Base-by-base conservation (phyloP, 2,797 vertebrate genomes). In the Hylomyscus alleni region DNA sequence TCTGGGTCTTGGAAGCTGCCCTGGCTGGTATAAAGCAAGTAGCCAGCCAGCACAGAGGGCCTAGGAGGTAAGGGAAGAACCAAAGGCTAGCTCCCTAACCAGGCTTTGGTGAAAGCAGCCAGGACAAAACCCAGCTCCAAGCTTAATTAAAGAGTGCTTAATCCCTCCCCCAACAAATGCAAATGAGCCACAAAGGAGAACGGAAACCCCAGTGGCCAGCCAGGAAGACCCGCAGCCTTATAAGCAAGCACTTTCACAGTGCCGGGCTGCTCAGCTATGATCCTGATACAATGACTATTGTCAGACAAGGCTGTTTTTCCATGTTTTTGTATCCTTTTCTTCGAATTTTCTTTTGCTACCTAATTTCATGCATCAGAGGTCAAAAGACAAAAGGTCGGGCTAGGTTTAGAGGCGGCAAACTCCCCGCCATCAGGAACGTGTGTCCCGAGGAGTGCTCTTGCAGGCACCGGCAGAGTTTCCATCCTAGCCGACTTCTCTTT, bases 311-410 rank as follows among this genome's bases (percentile, higher is more conserved):
- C 94, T 96, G 97, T 96, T 98, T 98, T 98, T 98, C 97, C 97
- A 96, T 97, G 97, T 98, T 97, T 97, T 98, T 98, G 96, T 96
- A 95, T 91, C 97, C 96, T 95, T 97, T 97, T 97, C 97, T 97
- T 96, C 95, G 13, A 95, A 96, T 98, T 98, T 98, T 97, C 96
- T 98, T 98, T 98, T 96, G 22, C 88, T 82, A 98, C 97, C 96
- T 97, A 97, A 96, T 88, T 93, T 95, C 97, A 95, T 75, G 95
- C 97, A 97, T 75, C 97, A 96, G 91, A 96, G 89, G 95, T 83
- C 92, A 97, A 97, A 97, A 98, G 96, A 98, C 96, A 96, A 98
- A 98, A 97, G 97, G 72, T 97, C 96, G 96, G 96, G 90, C 90
- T 26, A 26, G 47, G 84, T 91, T 94, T 92, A 65, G 92, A 96